Conservation (phyloP, 2,113 vertebrate genomes). For the Butorides virescens region DNA sequence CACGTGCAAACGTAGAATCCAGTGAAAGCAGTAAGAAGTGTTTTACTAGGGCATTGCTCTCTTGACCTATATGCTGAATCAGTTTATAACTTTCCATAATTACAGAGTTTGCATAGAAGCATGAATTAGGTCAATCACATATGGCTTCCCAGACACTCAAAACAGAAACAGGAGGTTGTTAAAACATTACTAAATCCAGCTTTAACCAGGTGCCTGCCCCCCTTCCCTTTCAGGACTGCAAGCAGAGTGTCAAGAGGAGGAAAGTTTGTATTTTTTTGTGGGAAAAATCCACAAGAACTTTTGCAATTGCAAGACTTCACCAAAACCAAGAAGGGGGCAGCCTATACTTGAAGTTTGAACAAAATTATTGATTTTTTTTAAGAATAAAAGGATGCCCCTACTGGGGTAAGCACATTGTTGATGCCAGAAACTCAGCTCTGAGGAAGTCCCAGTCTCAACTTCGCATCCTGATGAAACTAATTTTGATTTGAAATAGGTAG, state of each 20-base stretch:
- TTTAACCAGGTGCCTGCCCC: not conserved
- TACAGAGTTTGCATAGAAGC: not conserved
- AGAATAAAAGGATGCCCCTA: not conserved
- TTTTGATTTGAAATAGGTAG: not conserved
- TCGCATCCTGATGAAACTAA: not conserved
- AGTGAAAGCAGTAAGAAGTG: not conserved
- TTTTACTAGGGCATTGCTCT: not conserved
- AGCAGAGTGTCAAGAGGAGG: not conserved
- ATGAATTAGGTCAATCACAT: not conserved
- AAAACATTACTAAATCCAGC: not conserved
- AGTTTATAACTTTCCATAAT: not conserved
- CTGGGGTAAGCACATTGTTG: not conserved
- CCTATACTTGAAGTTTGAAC: not conserved
- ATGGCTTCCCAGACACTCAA: not conserved
- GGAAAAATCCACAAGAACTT: slow-evolving; percentile 3
- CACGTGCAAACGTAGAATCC: not conserved
- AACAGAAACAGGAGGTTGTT: not conserved
- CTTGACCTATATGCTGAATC: not conserved
- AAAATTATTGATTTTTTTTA: not conserved
- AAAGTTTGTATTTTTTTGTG: not conserved
- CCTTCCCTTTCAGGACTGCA: not conserved
- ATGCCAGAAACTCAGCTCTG: not conserved
- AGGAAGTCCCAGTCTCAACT: not conserved
- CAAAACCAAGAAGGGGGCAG: slow-evolving; percentile 43
- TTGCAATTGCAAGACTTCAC: slow-evolving; percentile 28